Conservation (phyloP, 1,140 invertebrate genomes). For the Camponotus floridanus region DNA sequence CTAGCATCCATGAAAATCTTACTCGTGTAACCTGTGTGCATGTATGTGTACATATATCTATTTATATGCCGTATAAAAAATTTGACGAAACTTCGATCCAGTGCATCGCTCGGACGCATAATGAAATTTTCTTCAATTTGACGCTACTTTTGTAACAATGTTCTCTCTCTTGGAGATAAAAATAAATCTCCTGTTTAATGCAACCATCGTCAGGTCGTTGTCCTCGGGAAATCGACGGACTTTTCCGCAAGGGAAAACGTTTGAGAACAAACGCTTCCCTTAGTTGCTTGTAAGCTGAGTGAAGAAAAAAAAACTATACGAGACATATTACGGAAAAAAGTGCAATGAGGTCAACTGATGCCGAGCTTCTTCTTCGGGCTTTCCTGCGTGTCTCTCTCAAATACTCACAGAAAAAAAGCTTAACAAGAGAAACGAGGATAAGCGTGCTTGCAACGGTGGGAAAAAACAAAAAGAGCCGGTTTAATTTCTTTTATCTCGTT, state of each 20-base stretch:
- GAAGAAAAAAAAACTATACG: slow-evolving; percentile 42
- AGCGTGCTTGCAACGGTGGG: neutral
- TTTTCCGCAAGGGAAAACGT: slow-evolving; percentile 49
- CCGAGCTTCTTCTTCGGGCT: neutral
- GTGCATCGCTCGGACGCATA: neutral
- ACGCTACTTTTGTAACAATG: slow-evolving; percentile 26
- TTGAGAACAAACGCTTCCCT: slow-evolving; percentile 13
- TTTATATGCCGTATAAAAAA: slow-evolving; percentile 31
- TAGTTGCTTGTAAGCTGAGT: slow-evolving; percentile 35
- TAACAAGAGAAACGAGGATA: neutral
- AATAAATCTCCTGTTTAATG: slow-evolving; percentile 70
- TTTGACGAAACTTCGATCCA: slow-evolving; percentile 40
- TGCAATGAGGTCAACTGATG: slow-evolving; percentile 65
- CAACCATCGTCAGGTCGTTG: slow-evolving; percentile 63
- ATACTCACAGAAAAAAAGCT: slow-evolving; percentile 7
- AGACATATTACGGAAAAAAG: slow-evolving; percentile 60
- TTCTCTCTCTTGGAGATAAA: slow-evolving; percentile 11
- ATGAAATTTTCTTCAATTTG: slow-evolving; percentile 49
- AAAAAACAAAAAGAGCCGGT: neutral
- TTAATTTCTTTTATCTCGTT: slow-evolving; percentile 42
- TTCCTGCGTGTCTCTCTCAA: slow-evolving; percentile 17
- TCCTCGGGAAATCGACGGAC: slow-evolving; percentile 54
- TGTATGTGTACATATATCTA: neutral
- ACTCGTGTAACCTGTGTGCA: neutral
- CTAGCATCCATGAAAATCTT: slow-evolving; percentile 2